phyloP scores from a whole-genome alignment of 53 echinoderm and acorn worm genomes.

The Luidia sarsii region DNA sequence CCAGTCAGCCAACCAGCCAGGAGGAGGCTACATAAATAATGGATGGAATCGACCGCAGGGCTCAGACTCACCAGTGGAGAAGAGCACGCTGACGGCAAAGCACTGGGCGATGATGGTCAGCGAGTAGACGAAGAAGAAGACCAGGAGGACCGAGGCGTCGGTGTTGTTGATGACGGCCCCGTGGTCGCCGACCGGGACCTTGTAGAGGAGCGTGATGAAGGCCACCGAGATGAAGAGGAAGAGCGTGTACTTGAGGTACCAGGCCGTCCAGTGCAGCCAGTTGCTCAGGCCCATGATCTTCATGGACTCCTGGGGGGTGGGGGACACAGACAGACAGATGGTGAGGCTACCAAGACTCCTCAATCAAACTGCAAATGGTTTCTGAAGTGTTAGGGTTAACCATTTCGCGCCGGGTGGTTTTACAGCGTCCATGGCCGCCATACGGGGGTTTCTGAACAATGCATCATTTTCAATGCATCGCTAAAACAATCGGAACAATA shows the following conservation, averaged over 20 bases:
- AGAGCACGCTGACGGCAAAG: slow-evolving; percentile 87
- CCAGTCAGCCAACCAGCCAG: no score
- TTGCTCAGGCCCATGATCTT: slow-evolving; percentile 97
- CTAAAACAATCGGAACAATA: no score
- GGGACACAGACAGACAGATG: neutral
- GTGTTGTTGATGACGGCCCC: slow-evolving; percentile 84
- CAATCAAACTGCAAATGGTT: no score
- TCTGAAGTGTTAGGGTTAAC: no score
- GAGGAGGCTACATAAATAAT: no score
- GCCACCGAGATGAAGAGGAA: slow-evolving; percentile 82
- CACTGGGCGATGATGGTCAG: slow-evolving; percentile 79
- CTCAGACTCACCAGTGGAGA: slow-evolving; percentile 79
- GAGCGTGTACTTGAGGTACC: slow-evolving; percentile 84
- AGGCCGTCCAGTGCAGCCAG: slow-evolving; percentile 98
- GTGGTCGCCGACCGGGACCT: slow-evolving; percentile 65
- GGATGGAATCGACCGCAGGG: no score
- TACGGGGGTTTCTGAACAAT: no score
- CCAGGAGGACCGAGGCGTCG: slow-evolving; percentile 65
- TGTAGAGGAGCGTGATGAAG: slow-evolving; percentile 87
- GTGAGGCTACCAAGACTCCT: neutral
- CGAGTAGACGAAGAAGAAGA: slow-evolving; percentile 86
- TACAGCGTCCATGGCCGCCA: no score
- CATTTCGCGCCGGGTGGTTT: no score
- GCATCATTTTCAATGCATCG: no score
- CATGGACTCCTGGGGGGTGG: slow-evolving; percentile 85